Base-by-base conservation (phyloP, 2,888 invertebrate genomes). In the Calephelis perditalis region DNA sequence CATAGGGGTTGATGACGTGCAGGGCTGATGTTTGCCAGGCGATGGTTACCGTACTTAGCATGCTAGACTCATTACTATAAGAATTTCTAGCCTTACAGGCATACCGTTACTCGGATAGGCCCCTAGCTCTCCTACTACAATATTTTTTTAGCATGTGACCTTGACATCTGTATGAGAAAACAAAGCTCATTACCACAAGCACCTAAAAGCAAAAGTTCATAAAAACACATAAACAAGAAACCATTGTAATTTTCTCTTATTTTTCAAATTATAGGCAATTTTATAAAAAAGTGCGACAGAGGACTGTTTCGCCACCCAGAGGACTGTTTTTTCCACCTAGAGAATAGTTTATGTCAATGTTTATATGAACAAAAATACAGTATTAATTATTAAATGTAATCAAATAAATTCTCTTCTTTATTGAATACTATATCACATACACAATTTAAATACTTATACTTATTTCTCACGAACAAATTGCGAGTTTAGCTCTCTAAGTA, bases 101-200 rank as follows among this genome's bases (percentile, higher is more conserved):
- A n/a, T n/a, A n/a, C n/a, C n/a, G n/a, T n/a, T n/a, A n/a, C n/a
- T n/a, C n/a, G n/a, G n/a, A n/a, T n/a, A n/a, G n/a, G n/a, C n/a
- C n/a, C n/a, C n/a, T n/a, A n/a, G n/a, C n/a, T n/a, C n/a, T n/a
- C n/a, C n/a, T n/a, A n/a, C n/a, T n/a, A n/a, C n/a, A n/a, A n/a
- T n/a, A n/a, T 59, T 59, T 59, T 59, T 62, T 59, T 45, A 59
- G 56, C 57, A 40, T 52, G 59, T 56, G 57, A 59, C 57, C 56
- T 59, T 57, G 59, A 57, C 60, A 59, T 59, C 47, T 55, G 62
- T 57, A 60, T 59, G 52, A 62, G 54, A 59, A 59, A 56, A 54
- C 26, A 36, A 54, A 54, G 36, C 15, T 15, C 54, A 54, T 54
- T 54, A 54, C 26, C 54, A 54, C 8, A 35, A 54, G 45, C 45